A percentile compares a stretch with the other conserved stretches of the same genome.
Conservation (phyloP, 2,888 invertebrate genomes). For the Spodoptera littoralis region DNA sequence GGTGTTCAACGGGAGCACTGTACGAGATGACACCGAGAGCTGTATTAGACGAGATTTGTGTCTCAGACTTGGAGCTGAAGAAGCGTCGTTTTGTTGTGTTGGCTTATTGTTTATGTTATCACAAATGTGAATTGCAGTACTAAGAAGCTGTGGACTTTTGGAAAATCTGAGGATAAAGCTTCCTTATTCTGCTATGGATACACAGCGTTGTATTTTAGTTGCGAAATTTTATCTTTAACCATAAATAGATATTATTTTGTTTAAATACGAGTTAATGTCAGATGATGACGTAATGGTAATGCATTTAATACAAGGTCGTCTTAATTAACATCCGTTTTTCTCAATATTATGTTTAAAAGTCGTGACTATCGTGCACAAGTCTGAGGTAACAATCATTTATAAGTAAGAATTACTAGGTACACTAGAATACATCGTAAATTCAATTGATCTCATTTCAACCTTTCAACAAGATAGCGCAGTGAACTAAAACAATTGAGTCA, state of each 20-base stretch:
- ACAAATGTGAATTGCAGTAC: too few species aligned
- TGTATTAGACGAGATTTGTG: constrained; percentile 34
- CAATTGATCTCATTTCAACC: constrained; percentile 17
- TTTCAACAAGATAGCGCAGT: background rate
- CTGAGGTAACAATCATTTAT: constrained; percentile 3
- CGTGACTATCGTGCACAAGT: constrained; percentile 13
- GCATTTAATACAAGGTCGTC: constrained; percentile 22
- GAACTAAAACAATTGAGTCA: constrained; percentile 37
- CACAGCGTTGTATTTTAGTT: too few species aligned
- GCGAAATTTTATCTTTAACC: too few species aligned
- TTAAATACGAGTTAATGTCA: constrained; percentile 29
- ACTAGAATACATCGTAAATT: constrained; percentile 3
- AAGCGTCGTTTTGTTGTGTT: constrained; percentile 4
- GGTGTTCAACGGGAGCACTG: constrained; percentile 48
- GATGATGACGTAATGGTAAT: constrained; percentile 23
- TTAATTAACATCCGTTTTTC: constrained; percentile 38
- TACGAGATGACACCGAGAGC: constrained; percentile 45
- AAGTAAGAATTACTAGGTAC: constrained; percentile 12
- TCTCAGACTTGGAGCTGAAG: constrained; percentile 10
- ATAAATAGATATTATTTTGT: background rate
- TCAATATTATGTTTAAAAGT: constrained; percentile 21
- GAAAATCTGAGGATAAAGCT: too few species aligned
- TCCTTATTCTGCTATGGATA: too few species aligned
- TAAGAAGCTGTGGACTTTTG: too few species aligned
- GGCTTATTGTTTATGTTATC: background rate